These are phyloP conservation scores for Wasmannia auropunctata DNA, from an alignment of 1,140 invertebrate species.

Conservation along the genomic window DNA sequence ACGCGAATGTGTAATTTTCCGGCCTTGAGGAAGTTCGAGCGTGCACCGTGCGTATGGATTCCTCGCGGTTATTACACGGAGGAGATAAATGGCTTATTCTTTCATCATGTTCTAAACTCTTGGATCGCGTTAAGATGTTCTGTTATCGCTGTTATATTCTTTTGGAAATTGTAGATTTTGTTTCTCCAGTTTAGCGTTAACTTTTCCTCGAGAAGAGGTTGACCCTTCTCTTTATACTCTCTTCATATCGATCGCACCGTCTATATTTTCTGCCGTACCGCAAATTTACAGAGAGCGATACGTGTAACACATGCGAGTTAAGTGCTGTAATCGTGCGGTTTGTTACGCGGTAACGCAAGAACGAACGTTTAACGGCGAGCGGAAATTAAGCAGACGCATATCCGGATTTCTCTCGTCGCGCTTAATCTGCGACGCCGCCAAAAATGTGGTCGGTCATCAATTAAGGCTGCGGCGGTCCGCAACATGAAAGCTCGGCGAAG, in stretches of 20 bases:
- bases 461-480: background rate
- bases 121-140: background rate
- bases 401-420: background rate
- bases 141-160: background rate
- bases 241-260: background rate
- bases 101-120: background rate
- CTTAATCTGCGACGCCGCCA: background rate
- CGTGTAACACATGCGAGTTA: background rate
- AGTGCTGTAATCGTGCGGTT: background rate
- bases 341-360: background rate
- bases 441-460: background rate
- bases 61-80: background rate
- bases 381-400: slow-evolving; percentile 17
- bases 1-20: slow-evolving; percentile 41
- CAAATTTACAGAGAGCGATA: background rate
- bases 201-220: background rate
- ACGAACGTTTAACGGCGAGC: background rate
- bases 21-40: slow-evolving; percentile 13
- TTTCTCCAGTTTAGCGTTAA: background rate
- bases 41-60: background rate
- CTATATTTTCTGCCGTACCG: background rate
- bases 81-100: background rate
- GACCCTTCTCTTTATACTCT: background rate
- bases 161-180: background rate
- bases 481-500: background rate